These are phyloP conservation scores for Ficedula albicollis DNA, from an alignment of 2,797 vertebrate species.

Conservation along the genomic window DNA sequence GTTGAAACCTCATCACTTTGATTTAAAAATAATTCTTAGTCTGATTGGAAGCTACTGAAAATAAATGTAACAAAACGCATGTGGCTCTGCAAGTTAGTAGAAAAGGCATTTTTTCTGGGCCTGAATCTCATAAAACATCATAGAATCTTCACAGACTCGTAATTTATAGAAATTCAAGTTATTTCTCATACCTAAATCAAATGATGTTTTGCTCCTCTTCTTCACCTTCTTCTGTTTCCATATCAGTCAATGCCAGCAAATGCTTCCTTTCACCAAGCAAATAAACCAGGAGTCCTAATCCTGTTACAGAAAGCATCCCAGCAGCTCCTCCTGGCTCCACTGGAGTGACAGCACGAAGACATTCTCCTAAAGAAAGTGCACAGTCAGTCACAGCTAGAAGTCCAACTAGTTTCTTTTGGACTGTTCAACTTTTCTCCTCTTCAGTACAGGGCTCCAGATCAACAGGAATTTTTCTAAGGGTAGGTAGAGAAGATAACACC, in stretches of 20 bases:
- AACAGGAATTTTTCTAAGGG: background rate
- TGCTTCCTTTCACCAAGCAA: background rate
- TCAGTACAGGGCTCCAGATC: background rate
- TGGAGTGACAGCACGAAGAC: background rate
- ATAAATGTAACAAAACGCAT: background rate
- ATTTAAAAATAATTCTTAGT: background rate
- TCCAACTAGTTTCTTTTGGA: background rate
- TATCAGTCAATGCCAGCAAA: background rate
- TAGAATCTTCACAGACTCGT: background rate
- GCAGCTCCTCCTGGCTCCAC: background rate
- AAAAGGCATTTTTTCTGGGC: background rate
- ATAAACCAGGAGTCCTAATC: background rate
- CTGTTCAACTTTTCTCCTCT: background rate
- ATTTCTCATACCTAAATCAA: background rate
- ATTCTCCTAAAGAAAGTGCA: background rate
- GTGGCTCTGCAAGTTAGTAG: background rate
- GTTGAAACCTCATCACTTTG: background rate
- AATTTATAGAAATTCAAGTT: background rate
- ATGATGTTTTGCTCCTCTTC: background rate
- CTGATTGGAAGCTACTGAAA: background rate
- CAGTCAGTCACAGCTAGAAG: background rate
- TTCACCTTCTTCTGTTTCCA: background rate
- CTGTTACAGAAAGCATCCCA: background rate
- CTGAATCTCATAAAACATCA: background rate
- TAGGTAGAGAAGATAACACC: background rate